Base-by-base conservation (phyloP, 2,797 vertebrate species). In the Sebastiscus albofasciatus region DNA sequence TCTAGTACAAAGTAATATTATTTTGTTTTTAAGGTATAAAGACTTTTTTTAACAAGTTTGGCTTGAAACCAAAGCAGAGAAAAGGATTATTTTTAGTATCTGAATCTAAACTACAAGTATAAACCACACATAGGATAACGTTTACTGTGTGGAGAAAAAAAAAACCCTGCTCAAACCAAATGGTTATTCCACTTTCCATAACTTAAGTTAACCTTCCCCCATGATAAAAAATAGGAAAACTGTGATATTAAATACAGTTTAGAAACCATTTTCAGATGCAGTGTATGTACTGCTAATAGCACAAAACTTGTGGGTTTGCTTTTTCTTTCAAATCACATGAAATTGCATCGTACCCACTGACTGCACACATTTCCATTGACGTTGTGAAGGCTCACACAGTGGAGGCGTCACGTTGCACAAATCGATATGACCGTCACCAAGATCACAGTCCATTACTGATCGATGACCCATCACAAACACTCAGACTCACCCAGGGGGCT, bases 391-490 rank as follows among this genome's bases (percentile, higher is more conserved):
- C 18, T 54, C 22, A 2, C 16, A 24, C 72, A 42, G 39, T 11
- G 60, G 4, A n/a, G 70, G 58, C 42, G 14, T 82, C 78, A 67
- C 39, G 18, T 65, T 85, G 80, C 66, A 76, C 60, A 14, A 10
- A 72, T 90, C 86, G 61, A 85, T 85, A 34, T 0, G 11, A 67
- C 67, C 65, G 56, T 27, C 68, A 82, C 62, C 34, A 20, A 69
- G 54, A 79, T 75, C 42, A 22, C 59, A 70, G 84, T 59, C 77
- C 65, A 36, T 79, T 71, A 67, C 59, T 56, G 83, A 89, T 83
- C 60, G 31, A 80, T 87, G 77, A 84, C 49, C 78, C 73, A 60
- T 55, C 70, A 34, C 65, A 39, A 66, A 69, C 26, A n/a, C 59
- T 22, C 52, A 60, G 59, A 71, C 80, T 62, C 46, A 54, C n/a